A percentile compares a stretch with the other conserved stretches of the same genome.
Conservation (phyloP, 2,888 invertebrate genomes). For the Orchesella flavescens region DNA sequence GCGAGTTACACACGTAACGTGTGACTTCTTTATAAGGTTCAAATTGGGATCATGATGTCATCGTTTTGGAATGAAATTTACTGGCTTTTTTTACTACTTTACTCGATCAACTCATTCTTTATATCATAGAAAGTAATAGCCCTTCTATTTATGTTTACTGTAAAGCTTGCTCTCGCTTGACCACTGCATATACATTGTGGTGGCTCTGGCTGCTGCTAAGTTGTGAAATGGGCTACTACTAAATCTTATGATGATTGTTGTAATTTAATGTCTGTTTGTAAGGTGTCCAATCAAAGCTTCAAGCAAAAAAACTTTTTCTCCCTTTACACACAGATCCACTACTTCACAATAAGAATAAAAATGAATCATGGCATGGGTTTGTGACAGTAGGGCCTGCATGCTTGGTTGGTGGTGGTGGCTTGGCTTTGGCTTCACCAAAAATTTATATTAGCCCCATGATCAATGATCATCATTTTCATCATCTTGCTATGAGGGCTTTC, state of each 20-base stretch:
- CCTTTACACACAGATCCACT: slow-evolving; percentile 5
- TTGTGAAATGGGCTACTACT: slow-evolving; percentile 8
- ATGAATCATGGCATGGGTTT: slow-evolving; percentile 6
- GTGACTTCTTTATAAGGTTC: slow-evolving; percentile 30
- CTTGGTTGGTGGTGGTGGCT: background rate
- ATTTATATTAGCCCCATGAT: no score
- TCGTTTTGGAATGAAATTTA: slow-evolving; percentile 55
- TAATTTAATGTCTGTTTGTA: slow-evolving; percentile 46
- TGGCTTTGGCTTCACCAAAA: background rate
- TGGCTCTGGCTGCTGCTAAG: background rate
- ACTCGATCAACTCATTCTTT: background rate
- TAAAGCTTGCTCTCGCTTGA: background rate
- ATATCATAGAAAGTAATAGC: background rate
- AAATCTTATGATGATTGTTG: slow-evolving; percentile 37
- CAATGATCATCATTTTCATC: no score
- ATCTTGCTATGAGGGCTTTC: no score
- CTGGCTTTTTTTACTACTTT: slow-evolving; percentile 25
- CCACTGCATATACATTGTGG: background rate
- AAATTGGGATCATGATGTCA: slow-evolving; percentile 64
- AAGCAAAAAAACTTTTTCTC: background rate
- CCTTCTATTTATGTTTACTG: no score
- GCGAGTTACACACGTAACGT: slow-evolving; percentile 1
- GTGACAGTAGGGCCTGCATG: slow-evolving; percentile 4
- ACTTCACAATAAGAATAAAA: background rate
- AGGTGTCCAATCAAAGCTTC: slow-evolving; percentile 32